Evolutionary conservation across 2,113 vertebrate genomes (phyloP), one percentile per base, ranked within the genome.

Genomic region (Athene cunicularia): DNA sequence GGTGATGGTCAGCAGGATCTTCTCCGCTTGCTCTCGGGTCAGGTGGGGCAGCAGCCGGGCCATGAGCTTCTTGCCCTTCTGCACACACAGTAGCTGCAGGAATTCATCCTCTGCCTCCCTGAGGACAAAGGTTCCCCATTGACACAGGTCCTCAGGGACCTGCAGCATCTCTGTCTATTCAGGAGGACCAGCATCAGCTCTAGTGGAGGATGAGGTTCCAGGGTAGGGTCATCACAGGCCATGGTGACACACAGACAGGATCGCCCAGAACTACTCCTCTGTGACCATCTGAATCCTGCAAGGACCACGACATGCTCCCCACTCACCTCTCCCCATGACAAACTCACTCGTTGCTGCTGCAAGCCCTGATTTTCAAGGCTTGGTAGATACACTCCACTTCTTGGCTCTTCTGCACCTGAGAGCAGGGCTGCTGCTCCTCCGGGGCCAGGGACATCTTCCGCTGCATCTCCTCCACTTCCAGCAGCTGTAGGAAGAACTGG

Each of bases 1-100:
- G 6, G 98, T 98, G 96, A 99, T 95, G 7, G 96, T 95, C 33
- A 96, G 64, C 73, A 99, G 97, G 73, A 99, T 95, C 53, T 97
- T 97, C 77, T 98, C 92, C 0, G 98, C 98, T 27, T 92, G 95
- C 37, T 99, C 98, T 4, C 11, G 97, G 22, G 97, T 97, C 64
- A 99, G 94, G 89, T 99, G 98, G 1, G 99, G 99, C 49, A 99
- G 96, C 70, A 99, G 98, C 32, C 99, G 98, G 4, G 99, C 98
- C 0, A 96, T n/a, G 1, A 99, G 95, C 59, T 97, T 98, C 98
- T 99, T 99, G 56, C 99, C 99, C 92, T 99, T 99, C 53, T 98
- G 97, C 75, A 99, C 97, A 21, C 98, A 98, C 26, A 99, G 97
- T 72, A 99, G 98, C 26, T 99, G 99, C 73, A 99, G 97, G 94